Evolutionary conservation across 2,113 vertebrate species (phyloP), one percentile per base, ranked within the genome.

Genomic region (Epinephelus moara): DNA sequence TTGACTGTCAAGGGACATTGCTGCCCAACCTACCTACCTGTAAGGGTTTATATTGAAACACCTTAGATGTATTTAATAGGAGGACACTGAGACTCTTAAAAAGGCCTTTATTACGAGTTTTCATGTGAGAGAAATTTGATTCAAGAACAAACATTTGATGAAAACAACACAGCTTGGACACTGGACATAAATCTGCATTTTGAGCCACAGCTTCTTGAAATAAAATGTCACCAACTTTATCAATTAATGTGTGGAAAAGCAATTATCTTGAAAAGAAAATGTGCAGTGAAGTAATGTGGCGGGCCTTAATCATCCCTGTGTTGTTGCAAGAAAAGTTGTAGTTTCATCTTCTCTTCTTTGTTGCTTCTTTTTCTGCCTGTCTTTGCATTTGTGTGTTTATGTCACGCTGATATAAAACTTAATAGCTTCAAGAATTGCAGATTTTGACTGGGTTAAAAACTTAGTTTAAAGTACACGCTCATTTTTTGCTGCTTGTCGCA

Each of bases 401-500:
- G 49, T 85, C 80, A 70, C 13, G 7, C 57, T 30, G 14, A 23
- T 52, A 42, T 47, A 78, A 53, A 23, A 63, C 62, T 66, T 75
- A 64, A 87, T 50, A 70, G 70, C 56, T 64, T 80, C 6, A 59
- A 52, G 30, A 89, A 90, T 60, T 63, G 19, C 53, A 71, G 18
- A 82, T 86, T 84, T 82, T 56, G 47, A 78, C 63, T 15, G 53
- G 53, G 23, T 66, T 75, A 74, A 82, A 81, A 86, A 85, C 50
- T 40, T 33, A 73, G 21, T n/a, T 55, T n/a, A 73, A 89, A 84
- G 62, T 68, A 81, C 42, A 80, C 73, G 79, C 60, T 77, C 45
- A 92, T 89, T 67, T 89, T 67, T 76, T 61, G 64, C 69, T 57
- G 55, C 87, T 74, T 63, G 66, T 82, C 63, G 37, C 78, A 49